Evolutionary conservation across 2,888 invertebrate genomes (phyloP).

Genomic region (Agrochola circellaris): DNA sequence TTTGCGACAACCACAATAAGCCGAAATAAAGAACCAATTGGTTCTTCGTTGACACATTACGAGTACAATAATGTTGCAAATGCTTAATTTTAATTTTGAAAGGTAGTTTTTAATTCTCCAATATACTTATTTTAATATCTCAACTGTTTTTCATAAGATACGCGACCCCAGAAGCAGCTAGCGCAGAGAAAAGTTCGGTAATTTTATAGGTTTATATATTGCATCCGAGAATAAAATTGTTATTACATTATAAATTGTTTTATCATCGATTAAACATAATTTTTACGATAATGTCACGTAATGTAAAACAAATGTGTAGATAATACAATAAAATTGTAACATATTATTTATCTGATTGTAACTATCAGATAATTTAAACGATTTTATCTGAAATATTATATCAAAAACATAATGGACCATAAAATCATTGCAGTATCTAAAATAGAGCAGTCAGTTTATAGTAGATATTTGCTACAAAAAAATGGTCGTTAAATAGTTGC

Average conservation of each 20-base stretch:
- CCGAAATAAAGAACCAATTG: neutral
- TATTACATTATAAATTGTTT: neutral
- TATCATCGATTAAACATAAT: neutral
- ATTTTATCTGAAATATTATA: neutral
- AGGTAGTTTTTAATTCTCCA: neutral
- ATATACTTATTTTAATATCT: neutral
- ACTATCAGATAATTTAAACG: too few species aligned
- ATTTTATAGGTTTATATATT: too few species aligned
- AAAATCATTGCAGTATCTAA: neutral
- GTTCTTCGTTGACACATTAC: neutral
- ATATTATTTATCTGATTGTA: neutral
- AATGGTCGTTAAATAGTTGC: neutral
- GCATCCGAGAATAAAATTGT: neutral
- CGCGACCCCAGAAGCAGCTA: neutral
- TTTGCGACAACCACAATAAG: neutral
- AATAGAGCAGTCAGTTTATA: neutral
- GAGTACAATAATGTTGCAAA: neutral
- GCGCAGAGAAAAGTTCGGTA: accelerated
- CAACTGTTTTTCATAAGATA: neutral
- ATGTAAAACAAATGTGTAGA: neutral
- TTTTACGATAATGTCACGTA: neutral
- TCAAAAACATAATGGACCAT: neutral
- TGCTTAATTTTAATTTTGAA: neutral
- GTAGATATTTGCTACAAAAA: neutral
- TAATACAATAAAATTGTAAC: neutral